A percentile compares a stretch with the other conserved stretches of the same genome.
These are phyloP conservation scores for Peromyscus nudipes DNA, from an alignment of 2,797 vertebrate species.

Conservation along the genomic window DNA sequence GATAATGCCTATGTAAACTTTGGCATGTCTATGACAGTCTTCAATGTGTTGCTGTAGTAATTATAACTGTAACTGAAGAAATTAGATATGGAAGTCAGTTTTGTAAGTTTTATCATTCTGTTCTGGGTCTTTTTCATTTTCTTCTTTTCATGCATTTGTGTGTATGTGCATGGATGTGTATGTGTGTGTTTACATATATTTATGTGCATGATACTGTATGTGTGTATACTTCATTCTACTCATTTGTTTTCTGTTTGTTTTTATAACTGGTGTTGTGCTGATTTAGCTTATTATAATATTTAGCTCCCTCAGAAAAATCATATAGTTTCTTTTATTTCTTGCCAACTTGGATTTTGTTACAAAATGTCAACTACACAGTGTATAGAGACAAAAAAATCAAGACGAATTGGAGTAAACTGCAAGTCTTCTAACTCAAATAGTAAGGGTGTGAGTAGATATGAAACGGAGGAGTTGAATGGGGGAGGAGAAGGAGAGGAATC, in stretches of 20 bases:
- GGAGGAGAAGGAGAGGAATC: not conserved
- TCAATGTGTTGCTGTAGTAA: not conserved
- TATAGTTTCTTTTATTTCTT: not conserved
- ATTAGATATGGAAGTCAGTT: constrained; percentile 10
- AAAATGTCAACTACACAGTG: not conserved
- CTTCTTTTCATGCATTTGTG: not conserved
- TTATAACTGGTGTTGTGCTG: not conserved
- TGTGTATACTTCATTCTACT: not conserved
- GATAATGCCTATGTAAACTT: constrained; percentile 23
- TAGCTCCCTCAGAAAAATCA: not conserved
- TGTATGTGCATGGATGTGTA: not conserved
- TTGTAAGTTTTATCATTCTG: not conserved
- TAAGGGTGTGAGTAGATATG: not conserved
- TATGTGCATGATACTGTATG: not conserved
- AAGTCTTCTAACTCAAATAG: not conserved
- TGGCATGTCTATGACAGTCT: not conserved
- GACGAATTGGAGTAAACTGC: not conserved
- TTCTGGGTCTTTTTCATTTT: not conserved
- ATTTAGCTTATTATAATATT: constrained; percentile 1
- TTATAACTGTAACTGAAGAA: constrained; percentile 18
- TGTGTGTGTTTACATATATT: not conserved
- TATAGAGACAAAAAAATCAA: not conserved
- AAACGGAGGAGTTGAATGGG: not conserved
- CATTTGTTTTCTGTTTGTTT: not conserved
- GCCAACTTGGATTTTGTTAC: constrained; percentile 44